Conservation (phyloP, 2,888 invertebrate species). For the Acholoe squamosa region DNA sequence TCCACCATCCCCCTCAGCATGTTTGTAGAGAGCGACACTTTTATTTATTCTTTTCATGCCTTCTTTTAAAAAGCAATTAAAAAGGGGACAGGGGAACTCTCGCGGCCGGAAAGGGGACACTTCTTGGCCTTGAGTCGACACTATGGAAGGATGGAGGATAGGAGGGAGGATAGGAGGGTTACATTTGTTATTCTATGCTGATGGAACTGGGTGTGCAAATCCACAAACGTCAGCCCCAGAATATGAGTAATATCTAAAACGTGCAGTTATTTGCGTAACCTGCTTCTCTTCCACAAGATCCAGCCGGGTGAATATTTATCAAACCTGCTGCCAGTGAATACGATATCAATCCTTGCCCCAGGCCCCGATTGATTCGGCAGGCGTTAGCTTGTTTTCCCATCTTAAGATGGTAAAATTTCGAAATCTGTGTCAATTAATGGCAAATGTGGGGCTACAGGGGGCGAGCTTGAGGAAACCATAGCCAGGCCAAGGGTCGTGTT, state of each 20-base stretch:
- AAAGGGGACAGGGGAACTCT: not conserved
- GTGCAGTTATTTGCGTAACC: constrained; percentile 55
- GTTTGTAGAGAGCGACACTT: constrained; percentile 27
- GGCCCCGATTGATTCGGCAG: constrained; percentile 43
- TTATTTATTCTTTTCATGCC: constrained; percentile 47
- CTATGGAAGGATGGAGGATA: not conserved
- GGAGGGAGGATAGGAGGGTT: not conserved
- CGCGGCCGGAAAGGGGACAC: not conserved
- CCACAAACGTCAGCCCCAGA: not conserved
- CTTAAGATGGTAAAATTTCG: constrained; percentile 60
- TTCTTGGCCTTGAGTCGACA: not conserved
- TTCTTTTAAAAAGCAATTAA: constrained; percentile 25
- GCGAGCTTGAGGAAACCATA: not conserved
- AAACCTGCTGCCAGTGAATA: constrained; percentile 45
- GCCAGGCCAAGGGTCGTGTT: constrained; percentile 42
- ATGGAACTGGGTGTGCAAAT: not conserved
- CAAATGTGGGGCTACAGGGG: constrained; percentile 36
- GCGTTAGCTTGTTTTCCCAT: constrained; percentile 56
- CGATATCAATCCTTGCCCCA: constrained; percentile 31
- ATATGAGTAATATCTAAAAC: constrained; percentile 63
- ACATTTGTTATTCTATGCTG: constrained; percentile 18
- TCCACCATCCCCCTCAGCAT: not conserved
- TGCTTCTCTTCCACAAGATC: not conserved
- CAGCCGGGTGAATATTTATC: constrained; percentile 52
- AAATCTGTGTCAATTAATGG: constrained; percentile 62